Evolutionary conservation across 1,140 invertebrate species (phyloP), one percentile per base, ranked within the genome.

Genomic region (Hypsibius dujardini): DNA sequence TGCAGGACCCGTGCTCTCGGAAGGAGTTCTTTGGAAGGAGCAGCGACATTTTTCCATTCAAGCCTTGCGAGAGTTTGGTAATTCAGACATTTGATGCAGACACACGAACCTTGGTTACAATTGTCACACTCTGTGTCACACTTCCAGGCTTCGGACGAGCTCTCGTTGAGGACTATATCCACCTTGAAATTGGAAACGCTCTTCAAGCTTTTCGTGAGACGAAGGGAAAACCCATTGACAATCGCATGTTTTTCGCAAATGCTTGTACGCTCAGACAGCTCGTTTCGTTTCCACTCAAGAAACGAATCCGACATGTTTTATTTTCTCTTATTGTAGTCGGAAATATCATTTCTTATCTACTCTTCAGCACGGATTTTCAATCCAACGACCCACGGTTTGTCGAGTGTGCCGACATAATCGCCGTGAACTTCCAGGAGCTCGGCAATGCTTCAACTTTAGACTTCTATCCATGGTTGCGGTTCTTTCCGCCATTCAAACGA

Each of bases 21-120:
- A 90, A 73, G 93, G 92, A 70, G 85, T 86, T 72, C 80, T 94
- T 75, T 96, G 92, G 92, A 90, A 91, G 78, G 88, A 90, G 74
- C 90, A 95, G 78, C 82, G 93, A 70, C 85, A 87, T 73, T 96
- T 95, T 81, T 82, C 95, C 14, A 89, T 95, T 75, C 87, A 90
- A 73, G 87, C 90, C 71, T 82, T 96, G 1, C 83, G 91, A 47
- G 86, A 88, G 74, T 92, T 97, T 74, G 93, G 94, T 67, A 67
- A 42, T 12, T 67, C 42, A 12, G 7, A 56, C n/a, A 28, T 28
- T 28, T 28, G 28, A 28, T 28, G 28, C 28, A 28, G 28, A 28
- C 28, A 28, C 28, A 28, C 28, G 28, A 28, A 28, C 28, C 28
- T 28, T 28, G 28, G 28, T 28, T 28, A 28, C 28, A 28, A 28